phyloP scores from a whole-genome alignment of 1,140 invertebrate species.

The Conopomorpha cramerella region DNA sequence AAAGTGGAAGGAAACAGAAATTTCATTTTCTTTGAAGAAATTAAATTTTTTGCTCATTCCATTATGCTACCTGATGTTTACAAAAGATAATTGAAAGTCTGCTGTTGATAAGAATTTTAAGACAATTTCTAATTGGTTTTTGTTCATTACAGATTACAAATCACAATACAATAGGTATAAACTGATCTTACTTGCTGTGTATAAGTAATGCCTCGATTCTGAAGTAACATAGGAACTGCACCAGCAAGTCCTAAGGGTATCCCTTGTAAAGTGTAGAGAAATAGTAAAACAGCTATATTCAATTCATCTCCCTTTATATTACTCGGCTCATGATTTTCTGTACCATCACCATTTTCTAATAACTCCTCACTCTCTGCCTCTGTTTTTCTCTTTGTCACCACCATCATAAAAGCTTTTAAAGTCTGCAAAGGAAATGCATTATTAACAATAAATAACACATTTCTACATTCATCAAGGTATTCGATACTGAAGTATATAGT shows the following conservation, averaged over 20 bases:
- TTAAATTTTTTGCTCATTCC: no score
- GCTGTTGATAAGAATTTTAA: slow-evolving; percentile 2
- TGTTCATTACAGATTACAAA: no score
- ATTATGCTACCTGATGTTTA: no score
- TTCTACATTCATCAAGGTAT: no score
- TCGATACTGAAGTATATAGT: no score
- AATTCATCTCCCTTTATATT: slow-evolving; percentile 72
- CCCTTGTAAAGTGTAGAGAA: slow-evolving; percentile 94
- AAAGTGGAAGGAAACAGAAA: no score
- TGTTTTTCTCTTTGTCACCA: slow-evolving; percentile 40
- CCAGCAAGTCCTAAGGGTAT: slow-evolving; percentile 93
- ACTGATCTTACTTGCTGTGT: slow-evolving; percentile 73
- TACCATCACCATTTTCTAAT: slow-evolving; percentile 40
- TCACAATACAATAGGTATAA: no score
- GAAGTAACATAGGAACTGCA: slow-evolving; percentile 93
- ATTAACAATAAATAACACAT: no score
- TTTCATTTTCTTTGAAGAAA: no score
- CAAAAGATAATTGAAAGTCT: slow-evolving; percentile 1
- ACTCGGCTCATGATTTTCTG: slow-evolving; percentile 27
- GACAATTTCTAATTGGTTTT: no score
- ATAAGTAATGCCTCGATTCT: slow-evolving; percentile 88
- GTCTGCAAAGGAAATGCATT: no score
- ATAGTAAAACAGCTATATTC: slow-evolving; percentile 85
- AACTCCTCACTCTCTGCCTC: slow-evolving; percentile 35
- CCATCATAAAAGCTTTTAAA: slow-evolving; percentile 28